Base-by-base conservation (phyloP, 2,888 invertebrate genomes). In the Pammene aurita region DNA sequence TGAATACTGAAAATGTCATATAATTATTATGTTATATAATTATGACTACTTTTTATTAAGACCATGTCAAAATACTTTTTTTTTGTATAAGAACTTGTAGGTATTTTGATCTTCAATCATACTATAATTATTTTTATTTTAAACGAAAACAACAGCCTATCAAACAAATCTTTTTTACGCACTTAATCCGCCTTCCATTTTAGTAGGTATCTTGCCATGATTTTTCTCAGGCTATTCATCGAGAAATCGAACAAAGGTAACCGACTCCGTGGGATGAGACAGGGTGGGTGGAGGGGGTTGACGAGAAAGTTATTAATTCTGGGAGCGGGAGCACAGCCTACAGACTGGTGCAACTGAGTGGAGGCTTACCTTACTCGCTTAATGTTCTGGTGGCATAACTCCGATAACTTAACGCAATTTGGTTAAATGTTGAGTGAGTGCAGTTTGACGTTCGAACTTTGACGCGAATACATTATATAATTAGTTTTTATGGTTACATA, bases 271-370 rank as follows among this genome's bases (percentile, higher is more conserved):
- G 78, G 80, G 72, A 75, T 78, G 77, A 84, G 78, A 63, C 56
- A 13, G 66, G 66, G 70, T 74, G 75, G 74, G 78, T 77, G 76
- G 63, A 76, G 76, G 74, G 77, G 67, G 84, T 84, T 86, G 83
- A 81, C 77, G 84, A 85, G 87, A 88, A 90, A 91, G 92, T 92
- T 92, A 92, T 91, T 91, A 92, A 92, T 92, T 91, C 92, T 90
- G 86, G 89, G 88, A 88, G 90, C 88, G 90, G 86, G 86, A 88
- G 86, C 88, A 89, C 88, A 85, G 88, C 90, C 90, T 90, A 89
- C 90, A 84, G 84, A 86, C 86, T 84, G 85, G 87, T 89, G 89
- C 89, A 88, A 84, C 86, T 83, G 80, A 84, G 84, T 86, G 83
- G 84, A 85, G 83, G 86, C 89, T 89, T 89, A 90, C 91, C 90